Evolutionary conservation across 1,140 invertebrate genomes (phyloP).

Genomic region (Helicoverpa zea): DNA sequence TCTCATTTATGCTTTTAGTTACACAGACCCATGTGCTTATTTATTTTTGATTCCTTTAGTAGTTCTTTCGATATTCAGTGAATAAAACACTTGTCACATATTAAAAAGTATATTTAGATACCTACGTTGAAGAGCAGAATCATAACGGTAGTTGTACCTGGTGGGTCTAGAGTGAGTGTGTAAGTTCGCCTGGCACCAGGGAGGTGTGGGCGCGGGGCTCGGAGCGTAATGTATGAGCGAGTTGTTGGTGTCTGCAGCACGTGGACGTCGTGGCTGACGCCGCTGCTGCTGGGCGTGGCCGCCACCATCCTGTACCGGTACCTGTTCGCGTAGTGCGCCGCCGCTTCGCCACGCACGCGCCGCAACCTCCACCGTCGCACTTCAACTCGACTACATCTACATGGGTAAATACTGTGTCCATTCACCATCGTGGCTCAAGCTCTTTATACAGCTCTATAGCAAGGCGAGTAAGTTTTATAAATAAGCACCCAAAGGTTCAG

Average conservation of each 20-base stretch:
- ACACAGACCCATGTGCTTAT: conserved; percentile 62
- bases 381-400: not conserved
- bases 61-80: not conserved
- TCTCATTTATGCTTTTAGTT: conserved; percentile 40
- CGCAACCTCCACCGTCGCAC: not conserved
- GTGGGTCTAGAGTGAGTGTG: too few species aligned
- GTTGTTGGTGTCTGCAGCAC: conserved; percentile 56
- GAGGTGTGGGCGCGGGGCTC: too few species aligned
- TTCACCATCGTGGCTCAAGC: not conserved
- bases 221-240: not conserved
- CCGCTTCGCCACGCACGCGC: not conserved
- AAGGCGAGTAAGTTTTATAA: too few species aligned
- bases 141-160: too few species aligned
- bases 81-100: not conserved
- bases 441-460: too few species aligned
- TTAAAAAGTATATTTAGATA: not conserved
- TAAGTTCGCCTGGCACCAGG: too few species aligned
- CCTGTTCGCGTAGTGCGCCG: conserved; percentile 74
- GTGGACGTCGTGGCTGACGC: conserved; percentile 77
- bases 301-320: conserved; percentile 80
- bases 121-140: too few species aligned
- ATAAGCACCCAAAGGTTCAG: not conserved
- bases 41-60: conserved; percentile 13
- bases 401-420: not conserved
- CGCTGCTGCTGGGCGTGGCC: conserved; percentile 76